Evolutionary conservation across 2,888 invertebrate species (phyloP), one percentile per base, ranked within the genome.

Genomic region (Phengaris arion): DNA sequence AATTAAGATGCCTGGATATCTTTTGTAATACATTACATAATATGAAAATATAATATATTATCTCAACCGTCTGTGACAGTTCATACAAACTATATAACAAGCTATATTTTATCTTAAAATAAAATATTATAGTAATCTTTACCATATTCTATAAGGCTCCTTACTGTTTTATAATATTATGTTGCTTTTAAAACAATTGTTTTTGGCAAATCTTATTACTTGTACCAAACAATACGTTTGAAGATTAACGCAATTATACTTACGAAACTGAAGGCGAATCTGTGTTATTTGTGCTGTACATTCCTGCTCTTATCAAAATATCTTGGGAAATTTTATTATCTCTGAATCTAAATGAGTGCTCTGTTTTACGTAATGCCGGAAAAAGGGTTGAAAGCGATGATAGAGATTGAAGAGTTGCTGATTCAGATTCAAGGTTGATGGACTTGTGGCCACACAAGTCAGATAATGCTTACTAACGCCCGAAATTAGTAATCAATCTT

Each of bases 211-310:
- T 68, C 73, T 72, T 70, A 45, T 79, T 22, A 76, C 79, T 78
- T 79, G 75, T n/a, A 77, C 76, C 78, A 72, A 70, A 74, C 68
- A 84, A 82, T 81, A 81, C 85, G 86, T 87, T 85, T 85, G 83
- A 78, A 79, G 80, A 84, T 85, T 84, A 83, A 84, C 85, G 85
- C 85, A 86, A 87, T 85, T 80, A 78, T 83, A 84, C 85, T 90
- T 89, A 88, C 86, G 87, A 86, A 88, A 90, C 79, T 78, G 76
- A 77, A 77, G 78, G 85, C 84, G 83, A 86, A 87, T 86, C 82
- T 82, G 68, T 76, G 79, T 76, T 87, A 86, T 89, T 87, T 87
- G 81, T 79, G 80, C 79, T 81, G 77, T 72, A 81, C 85, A 87
- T 88, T 85, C 85, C 78, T 75, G 59, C 69, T 68, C 70, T 81